Evolutionary conservation across 2,113 vertebrate genomes (phyloP).

Genomic region (Hippocampus zosterae): DNA sequence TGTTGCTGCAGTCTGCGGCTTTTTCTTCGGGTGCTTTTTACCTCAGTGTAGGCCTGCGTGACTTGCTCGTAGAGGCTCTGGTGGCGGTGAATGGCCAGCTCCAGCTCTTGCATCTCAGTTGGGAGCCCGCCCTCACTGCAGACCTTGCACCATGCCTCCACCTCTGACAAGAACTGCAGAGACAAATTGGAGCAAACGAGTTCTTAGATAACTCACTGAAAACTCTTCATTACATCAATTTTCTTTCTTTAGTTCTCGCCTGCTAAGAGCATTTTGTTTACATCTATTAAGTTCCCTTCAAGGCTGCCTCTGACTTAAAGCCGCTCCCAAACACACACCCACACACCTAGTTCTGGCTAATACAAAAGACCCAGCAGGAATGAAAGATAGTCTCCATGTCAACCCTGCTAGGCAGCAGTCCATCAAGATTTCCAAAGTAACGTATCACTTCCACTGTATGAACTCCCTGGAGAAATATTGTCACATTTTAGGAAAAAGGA

Average conservation of each 20-base stretch:
- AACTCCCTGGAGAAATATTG: too few species aligned
- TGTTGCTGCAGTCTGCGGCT: not conserved
- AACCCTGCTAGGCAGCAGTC: too few species aligned
- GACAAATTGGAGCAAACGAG: not conserved
- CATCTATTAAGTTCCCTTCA: not conserved
- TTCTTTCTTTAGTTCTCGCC: not conserved
- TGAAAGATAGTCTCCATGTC: too few species aligned
- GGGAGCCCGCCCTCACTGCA: slow-evolving; percentile 95
- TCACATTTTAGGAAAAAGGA: too few species aligned
- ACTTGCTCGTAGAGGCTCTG: slow-evolving; percentile 97
- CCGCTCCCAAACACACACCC: too few species aligned
- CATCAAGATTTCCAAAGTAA: too few species aligned
- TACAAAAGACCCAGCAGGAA: too few species aligned
- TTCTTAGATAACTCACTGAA: not conserved
- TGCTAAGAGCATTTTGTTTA: not conserved
- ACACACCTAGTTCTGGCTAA: too few species aligned
- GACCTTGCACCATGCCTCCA: slow-evolving; percentile 96
- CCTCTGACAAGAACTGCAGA: slow-evolving; percentile 88
- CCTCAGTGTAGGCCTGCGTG: slow-evolving; percentile 97
- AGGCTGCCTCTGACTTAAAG: not conserved
- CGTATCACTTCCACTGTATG: too few species aligned
- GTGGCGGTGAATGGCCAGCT: slow-evolving; percentile 94
- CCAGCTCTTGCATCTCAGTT: slow-evolving; percentile 92
- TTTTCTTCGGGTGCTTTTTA: slow-evolving; percentile 41
- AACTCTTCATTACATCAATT: not conserved